Evolutionary conservation across 2,888 invertebrate species (phyloP).

Genomic region (Ectemnius continuus): DNA sequence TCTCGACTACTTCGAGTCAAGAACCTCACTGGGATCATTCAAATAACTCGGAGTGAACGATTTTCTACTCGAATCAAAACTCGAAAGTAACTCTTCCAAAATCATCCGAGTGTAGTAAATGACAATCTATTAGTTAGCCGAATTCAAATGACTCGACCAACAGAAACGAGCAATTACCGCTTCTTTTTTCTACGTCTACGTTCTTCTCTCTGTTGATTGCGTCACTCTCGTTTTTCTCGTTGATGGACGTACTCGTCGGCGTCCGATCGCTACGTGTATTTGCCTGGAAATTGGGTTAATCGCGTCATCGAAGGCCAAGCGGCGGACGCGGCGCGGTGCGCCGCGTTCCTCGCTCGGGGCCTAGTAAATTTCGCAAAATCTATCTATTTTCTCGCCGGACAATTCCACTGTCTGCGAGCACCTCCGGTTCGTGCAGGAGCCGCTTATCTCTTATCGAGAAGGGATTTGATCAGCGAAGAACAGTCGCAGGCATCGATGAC

Average conservation of each 20-base stretch:
- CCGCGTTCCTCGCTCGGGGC: too few relatives aligned
- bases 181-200: background rate
- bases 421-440: background rate
- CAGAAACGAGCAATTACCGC: too few relatives aligned
- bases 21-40: too few relatives aligned
- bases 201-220: background rate
- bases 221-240: background rate
- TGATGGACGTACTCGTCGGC: background rate
- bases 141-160: too few relatives aligned
- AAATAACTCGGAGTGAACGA: too few relatives aligned
- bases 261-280: background rate
- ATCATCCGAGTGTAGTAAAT: too few relatives aligned
- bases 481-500: constrained; percentile 38
- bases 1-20: too few relatives aligned
- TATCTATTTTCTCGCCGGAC: constrained; percentile 37
- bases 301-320: constrained; percentile 7
- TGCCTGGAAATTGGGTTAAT: constrained; percentile 14
- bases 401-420: constrained; percentile 16
- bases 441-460: constrained; percentile 46
- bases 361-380: constrained; percentile 43
- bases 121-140: too few relatives aligned
- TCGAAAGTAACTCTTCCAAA: too few relatives aligned
- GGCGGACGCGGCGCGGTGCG: too few relatives aligned
- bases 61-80: too few relatives aligned
- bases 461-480: constrained; percentile 37